Base-by-base conservation (phyloP, 2,888 invertebrate genomes). In the Microctonus hyperodae region DNA sequence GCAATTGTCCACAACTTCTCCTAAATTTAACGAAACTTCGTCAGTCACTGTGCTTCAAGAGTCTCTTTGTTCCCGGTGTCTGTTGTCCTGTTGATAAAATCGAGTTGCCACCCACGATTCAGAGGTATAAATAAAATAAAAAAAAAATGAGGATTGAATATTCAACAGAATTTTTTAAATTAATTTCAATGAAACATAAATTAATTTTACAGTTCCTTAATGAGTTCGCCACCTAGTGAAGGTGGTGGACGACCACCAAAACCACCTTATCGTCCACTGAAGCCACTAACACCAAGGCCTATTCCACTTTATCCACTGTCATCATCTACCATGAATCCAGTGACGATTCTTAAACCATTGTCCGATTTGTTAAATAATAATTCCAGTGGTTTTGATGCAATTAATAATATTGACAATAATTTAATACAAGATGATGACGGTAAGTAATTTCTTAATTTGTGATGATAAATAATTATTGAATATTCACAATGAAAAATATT, bases 1-100 rank as follows among this genome's bases (percentile, higher is more conserved):
- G 94, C 76, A 93, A 93, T 77, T 96, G 96, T 78, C 95, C 96
- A 0, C 93, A 94, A 74, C 84, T 96, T 28, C 85, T 95, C 0
- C 84, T 96, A 23, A 93, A 96, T 82, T 86, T 96, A 60, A 90
- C 91, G 13, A 92, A 91, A 80, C 86, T 96, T 20, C 86, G 96
- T 33, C 94, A 95, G 78, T 95, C 95, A 0, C 86, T 96, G 10
- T 96, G 96, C 79, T 96, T 96, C 79, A 95, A 96, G 85, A 94
- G 93, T 70, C 86, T 96, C 1, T 95, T 96, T 78, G 93, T 94
- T 1, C 96, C 96, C 1, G 96, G 96, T 1, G 96, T 96, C 1
- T 96, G 96, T 79, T 96, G 96, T 82, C 96, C 96, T 0, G 74
- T 83, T 9, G 84, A 81, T 13, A 74, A 73, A 66, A 59, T 55